Conservation (phyloP, 2,797 vertebrate species). For the Malacoctenus gilli region DNA sequence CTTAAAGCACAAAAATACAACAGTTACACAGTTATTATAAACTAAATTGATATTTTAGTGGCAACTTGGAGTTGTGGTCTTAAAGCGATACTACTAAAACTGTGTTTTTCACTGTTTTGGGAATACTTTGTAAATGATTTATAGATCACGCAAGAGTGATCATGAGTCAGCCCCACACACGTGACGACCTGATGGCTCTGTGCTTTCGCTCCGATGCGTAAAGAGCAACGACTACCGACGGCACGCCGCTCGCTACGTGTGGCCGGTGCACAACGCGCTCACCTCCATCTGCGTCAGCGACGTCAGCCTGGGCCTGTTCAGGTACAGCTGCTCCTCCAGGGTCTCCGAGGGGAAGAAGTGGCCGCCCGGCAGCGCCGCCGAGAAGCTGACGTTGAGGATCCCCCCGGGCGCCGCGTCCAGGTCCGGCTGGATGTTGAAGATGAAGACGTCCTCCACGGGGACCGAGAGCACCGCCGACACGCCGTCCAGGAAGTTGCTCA, state of each 20-base stretch:
- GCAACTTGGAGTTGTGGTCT: no score
- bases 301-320: constrained; percentile 91
- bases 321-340: constrained; percentile 97
- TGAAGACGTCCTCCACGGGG: constrained; percentile 91
- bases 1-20: not conserved
- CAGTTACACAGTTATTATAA: no score
- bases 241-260: no score
- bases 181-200: no score
- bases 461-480: constrained; percentile 93
- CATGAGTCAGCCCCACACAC: no score
- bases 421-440: constrained; percentile 98
- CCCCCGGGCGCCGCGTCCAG: constrained; percentile 86
- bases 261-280: constrained; percentile 17
- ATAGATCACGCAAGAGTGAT: no score
- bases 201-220: no score
- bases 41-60: no score
- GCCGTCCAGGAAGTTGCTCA: constrained; percentile 92
- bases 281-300: constrained; percentile 92
- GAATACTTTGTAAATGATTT: no score
- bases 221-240: no score
- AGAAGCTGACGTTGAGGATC: constrained; percentile 95
- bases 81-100: no score
- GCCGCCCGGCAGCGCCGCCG: constrained; percentile 86
- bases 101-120: no score
- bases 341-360: constrained; percentile 95